A percentile compares a stretch with the other conserved stretches of the same genome.
Evolutionary conservation across 2,888 invertebrate genomes (phyloP).

Genomic region (Phalera bucephala): DNA sequence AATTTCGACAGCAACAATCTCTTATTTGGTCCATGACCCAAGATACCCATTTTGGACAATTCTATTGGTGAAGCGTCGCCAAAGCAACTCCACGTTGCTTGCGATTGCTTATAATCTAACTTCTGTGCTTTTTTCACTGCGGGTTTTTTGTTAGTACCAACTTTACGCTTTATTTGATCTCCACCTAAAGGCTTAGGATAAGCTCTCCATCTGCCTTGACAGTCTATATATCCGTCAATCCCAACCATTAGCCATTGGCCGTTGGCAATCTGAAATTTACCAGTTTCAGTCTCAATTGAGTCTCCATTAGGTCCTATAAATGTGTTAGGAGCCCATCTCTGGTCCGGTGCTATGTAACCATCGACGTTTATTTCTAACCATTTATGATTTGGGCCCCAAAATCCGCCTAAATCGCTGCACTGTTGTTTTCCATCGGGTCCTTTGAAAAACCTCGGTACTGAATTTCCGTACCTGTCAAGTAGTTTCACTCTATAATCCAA

Average conservation of each 20-base stretch:
- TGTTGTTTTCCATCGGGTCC: conserved; percentile 68
- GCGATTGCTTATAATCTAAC: conserved; percentile 35
- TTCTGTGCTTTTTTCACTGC: conserved; percentile 34
- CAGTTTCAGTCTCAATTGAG: conserved; percentile 53
- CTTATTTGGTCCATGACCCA: conserved; percentile 68
- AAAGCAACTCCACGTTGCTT: conserved; percentile 67
- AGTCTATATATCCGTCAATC: conserved; percentile 66
- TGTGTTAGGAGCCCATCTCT: conserved; percentile 61
- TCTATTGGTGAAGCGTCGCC: conserved; percentile 56
- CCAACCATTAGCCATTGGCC: conserved; percentile 63
- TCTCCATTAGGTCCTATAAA: conserved; percentile 67
- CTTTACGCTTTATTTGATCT: conserved; percentile 6
- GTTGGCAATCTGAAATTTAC: conserved; percentile 60
- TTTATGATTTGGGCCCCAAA: conserved; percentile 63
- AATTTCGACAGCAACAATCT: conserved; percentile 52
- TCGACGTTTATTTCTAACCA: conserved; percentile 72
- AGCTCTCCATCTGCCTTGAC: conserved; percentile 56
- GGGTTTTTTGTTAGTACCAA: background rate
- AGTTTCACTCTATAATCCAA: conserved; percentile 69
- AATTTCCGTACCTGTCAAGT: conserved; percentile 61
- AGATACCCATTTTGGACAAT: conserved; percentile 65
- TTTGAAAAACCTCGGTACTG: conserved; percentile 67
- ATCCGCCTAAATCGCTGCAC: conserved; percentile 75
- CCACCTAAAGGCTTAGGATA: conserved; percentile 41
- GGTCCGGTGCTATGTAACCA: conserved; percentile 66